Conservation (phyloP, 2,888 invertebrate species). For the Stratiomys singularior region DNA sequence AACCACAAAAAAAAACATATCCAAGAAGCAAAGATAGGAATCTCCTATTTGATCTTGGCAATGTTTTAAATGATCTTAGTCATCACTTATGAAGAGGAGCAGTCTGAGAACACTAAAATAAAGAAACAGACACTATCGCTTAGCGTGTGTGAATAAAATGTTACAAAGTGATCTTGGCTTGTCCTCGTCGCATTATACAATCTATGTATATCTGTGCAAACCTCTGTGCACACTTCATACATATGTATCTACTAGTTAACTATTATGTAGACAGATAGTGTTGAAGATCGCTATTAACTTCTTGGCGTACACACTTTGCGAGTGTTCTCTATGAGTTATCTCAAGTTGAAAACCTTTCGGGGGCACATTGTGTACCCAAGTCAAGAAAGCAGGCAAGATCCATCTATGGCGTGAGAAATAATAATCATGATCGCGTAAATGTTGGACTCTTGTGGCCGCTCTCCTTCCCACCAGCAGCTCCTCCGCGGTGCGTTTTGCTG, state of each 20-base stretch:
- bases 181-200: neutral
- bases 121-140: neutral
- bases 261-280: neutral
- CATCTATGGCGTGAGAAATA: conserved; percentile 46
- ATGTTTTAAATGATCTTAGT: conserved; percentile 9
- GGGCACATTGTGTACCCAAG: conserved; percentile 19
- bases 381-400: conserved; percentile 7
- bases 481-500: neutral
- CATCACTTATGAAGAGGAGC: conserved; percentile 8
- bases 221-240: conserved; percentile 11
- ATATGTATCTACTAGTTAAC: conserved; percentile 16
- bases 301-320: conserved; percentile 11
- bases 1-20: too few species aligned
- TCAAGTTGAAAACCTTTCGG: conserved; percentile 34
- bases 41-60: neutral
- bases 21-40: too few species aligned
- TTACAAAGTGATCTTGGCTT: conserved; percentile 7
- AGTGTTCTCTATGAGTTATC: conserved; percentile 36
- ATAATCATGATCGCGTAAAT: conserved; percentile 41
- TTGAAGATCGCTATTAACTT: conserved; percentile 39
- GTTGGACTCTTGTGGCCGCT: neutral
- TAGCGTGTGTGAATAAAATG: conserved; percentile 17
- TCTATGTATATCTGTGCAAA: neutral
- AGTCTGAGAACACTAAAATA: neutral
- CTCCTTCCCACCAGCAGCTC: neutral